Evolutionary conservation across 2,888 invertebrate species (phyloP), one percentile per base, ranked within the genome.

Genomic region (Troilus luridus): DNA sequence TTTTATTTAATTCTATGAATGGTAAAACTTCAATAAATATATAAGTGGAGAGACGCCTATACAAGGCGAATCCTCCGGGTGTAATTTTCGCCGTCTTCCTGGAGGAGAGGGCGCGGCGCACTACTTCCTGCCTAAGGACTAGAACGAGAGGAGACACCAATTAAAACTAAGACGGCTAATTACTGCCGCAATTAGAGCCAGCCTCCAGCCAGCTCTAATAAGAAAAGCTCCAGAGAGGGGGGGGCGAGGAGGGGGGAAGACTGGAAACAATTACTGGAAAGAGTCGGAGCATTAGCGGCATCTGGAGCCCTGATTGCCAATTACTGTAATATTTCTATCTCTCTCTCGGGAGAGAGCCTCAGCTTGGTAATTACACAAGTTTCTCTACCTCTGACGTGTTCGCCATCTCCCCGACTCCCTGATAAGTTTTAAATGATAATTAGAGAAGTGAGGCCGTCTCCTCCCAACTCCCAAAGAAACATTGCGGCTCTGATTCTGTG

Each of bases 401-500:
- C 92, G 90, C 89, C 90, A 85, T 58, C 88, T 88, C 24, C n/a
- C 88, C 88, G 41, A 62, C 88, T 64, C 88, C 19, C 56, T 60
- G 85, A 91, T 59, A 92, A 92, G 91, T 92, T 92, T 92, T 92
- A 92, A 92, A 92, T 92, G 92, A 92, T 92, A 92, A 92, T 92
- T 92, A 92, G 91, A 90, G 85, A 81, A 90, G 62, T 88, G 67
- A 58, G 89, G 67, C 54, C 62, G 54, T 60, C 64, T 64, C 64
- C 54, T 64, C 58, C 90, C 90, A 72, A 90, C 67, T 90, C 77
- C 24, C 90, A 90, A 90, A 90, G 90, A 90, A 90, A 90, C 85
- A 85, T 85, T 85, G 85, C 85, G 85, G 85, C 85, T 58, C 85
- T 85, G 5, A 77, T 77, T 41, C 67, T 3, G 12, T 41, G 72